Conservation (phyloP, 2,888 invertebrate species). For the Blera fallax region DNA sequence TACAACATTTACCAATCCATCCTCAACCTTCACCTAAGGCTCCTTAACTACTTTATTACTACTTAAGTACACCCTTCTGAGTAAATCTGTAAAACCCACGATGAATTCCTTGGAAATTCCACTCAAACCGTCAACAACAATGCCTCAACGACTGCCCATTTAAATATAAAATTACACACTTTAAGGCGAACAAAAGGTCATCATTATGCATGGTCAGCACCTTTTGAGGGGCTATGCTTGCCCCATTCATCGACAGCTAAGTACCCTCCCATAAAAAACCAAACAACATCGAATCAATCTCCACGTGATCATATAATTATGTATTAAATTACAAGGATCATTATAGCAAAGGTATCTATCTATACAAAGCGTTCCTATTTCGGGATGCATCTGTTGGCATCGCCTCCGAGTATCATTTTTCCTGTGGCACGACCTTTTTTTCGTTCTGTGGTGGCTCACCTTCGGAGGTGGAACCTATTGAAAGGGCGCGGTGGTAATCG, state of each 20-base stretch:
- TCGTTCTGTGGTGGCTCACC: neutral
- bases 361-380: neutral
- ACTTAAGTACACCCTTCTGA: neutral
- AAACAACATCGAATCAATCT: conserved; percentile 48
- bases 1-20: neutral
- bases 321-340: conserved; percentile 69
- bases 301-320: conserved; percentile 61
- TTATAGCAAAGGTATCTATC: conserved; percentile 19
- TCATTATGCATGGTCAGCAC: conserved; percentile 47
- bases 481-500: conserved; percentile 49
- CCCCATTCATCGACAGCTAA: conserved; percentile 34
- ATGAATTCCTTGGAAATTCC: conserved; percentile 30
- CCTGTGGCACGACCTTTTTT: conserved; percentile 31
- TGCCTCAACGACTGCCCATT: conserved; percentile 8
- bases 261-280: conserved; percentile 27
- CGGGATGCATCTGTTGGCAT: conserved; percentile 43
- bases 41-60: conserved; percentile 27
- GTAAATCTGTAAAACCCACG: conserved; percentile 29
- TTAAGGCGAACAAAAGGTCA: conserved; percentile 46
- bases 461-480: conserved; percentile 33
- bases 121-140: neutral
- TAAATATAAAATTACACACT: conserved; percentile 61
- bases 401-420: conserved; percentile 51
- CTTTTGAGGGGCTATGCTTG: neutral
- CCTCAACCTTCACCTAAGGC: neutral